phyloP scores from a whole-genome alignment of 2,888 invertebrate genomes.

The Trichogramma evanescens region DNA sequence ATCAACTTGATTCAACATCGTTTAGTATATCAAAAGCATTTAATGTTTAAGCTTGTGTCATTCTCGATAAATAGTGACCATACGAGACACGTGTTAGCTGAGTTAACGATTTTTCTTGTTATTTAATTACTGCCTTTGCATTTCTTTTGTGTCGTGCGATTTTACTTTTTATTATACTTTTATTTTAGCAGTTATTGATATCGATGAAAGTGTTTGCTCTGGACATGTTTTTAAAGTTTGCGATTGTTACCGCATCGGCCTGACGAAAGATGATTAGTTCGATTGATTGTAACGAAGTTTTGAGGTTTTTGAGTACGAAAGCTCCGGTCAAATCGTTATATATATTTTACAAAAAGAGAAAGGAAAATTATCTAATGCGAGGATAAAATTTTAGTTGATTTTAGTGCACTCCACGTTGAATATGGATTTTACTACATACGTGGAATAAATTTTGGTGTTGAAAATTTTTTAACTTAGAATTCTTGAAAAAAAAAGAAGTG shows the following conservation, averaged over 20 bases:
- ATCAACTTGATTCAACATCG: slow-evolving; percentile 9
- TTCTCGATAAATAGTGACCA: slow-evolving; percentile 17
- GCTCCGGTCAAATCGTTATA: no score
- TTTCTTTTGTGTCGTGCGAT: slow-evolving; percentile 17
- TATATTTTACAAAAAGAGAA: no score
- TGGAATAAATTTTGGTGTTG: background rate
- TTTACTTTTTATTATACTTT: slow-evolving; percentile 1
- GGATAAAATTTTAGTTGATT: no score
- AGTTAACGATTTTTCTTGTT: slow-evolving; percentile 19
- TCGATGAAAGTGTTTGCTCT: no score
- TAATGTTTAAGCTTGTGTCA: slow-evolving; percentile 16
- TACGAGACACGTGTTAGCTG: slow-evolving; percentile 17
- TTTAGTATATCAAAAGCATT: slow-evolving; percentile 14
- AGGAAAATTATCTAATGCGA: no score
- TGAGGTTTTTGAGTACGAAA: no score
- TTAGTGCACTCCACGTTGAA: background rate
- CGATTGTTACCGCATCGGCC: no score
- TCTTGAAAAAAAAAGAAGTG: slow-evolving; percentile 13
- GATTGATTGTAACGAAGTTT: background rate
- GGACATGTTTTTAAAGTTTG: no score
- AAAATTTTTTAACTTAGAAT: no score
- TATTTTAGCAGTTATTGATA: no score
- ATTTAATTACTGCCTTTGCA: slow-evolving; percentile 21
- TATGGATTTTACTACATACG: background rate
- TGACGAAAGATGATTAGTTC: background rate